These are phyloP conservation scores for Helicoverpa armigera DNA, from an alignment of 1,140 invertebrate species.

Conservation along the genomic window DNA sequence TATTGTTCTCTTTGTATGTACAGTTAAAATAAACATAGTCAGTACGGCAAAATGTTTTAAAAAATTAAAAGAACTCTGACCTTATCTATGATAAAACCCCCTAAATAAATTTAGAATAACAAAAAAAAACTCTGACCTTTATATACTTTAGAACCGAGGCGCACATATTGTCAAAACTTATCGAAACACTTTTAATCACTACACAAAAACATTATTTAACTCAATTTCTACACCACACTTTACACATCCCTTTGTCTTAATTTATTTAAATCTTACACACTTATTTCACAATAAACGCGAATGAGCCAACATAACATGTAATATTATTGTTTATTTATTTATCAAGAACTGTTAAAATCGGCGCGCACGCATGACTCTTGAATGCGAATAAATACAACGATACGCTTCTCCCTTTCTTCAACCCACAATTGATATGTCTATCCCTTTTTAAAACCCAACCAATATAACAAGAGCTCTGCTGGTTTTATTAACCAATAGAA, in stretches of 20 bases:
- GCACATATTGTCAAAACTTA: neutral
- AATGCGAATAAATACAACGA: slow-evolving; percentile 22
- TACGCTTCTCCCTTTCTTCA: slow-evolving; percentile 3
- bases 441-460: neutral
- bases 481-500: neutral
- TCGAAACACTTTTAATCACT: slow-evolving; percentile 5
- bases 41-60: neutral
- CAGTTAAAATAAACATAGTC: too few relatives aligned
- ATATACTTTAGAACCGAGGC: slow-evolving; percentile 8
- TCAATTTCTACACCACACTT: neutral
- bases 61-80: slow-evolving; percentile 2
- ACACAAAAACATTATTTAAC: neutral
- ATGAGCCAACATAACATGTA: too few relatives aligned
- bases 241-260: neutral
- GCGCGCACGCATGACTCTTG: slow-evolving; percentile 3
- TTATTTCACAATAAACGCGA: neutral
- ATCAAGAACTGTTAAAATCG: neutral
- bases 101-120: too few relatives aligned
- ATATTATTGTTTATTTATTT: slow-evolving; percentile 25
- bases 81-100: too few relatives aligned
- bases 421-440: neutral
- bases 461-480: slow-evolving; percentile 6
- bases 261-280: neutral
- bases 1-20: too few relatives aligned
- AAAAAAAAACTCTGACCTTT: slow-evolving; percentile 7